Conservation (phyloP, 2,113 vertebrate species). For the Xenopus borealis region DNA sequence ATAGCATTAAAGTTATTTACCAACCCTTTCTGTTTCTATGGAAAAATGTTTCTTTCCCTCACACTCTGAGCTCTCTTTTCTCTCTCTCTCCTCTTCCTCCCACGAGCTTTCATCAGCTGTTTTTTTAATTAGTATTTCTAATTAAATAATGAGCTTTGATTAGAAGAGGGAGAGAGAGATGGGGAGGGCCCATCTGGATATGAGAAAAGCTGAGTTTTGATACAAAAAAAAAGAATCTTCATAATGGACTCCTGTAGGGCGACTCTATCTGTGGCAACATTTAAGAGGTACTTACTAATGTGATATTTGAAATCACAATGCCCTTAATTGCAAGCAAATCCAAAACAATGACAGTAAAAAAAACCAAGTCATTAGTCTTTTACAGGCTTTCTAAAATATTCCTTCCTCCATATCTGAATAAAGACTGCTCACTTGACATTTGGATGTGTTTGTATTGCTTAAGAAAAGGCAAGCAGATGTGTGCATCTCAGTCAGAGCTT, state of each 20-base stretch:
- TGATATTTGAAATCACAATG: neutral
- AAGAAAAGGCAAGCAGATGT: too few relatives aligned
- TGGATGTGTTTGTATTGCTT: too few relatives aligned
- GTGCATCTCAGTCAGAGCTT: too few relatives aligned
- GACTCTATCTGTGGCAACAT: conserved; percentile 18
- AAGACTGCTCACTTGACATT: too few relatives aligned
- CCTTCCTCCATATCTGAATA: neutral
- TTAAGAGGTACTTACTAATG: neutral
- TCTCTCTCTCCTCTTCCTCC: conserved; percentile 27
- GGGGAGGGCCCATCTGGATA: conserved; percentile 39
- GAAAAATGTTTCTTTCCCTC: neutral
- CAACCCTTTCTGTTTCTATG: neutral
- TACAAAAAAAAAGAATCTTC: conserved; percentile 8
- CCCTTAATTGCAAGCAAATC: neutral
- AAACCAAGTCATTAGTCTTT: neutral
- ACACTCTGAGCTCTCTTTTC: neutral
- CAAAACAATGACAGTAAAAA: too few relatives aligned
- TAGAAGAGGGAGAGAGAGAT: conserved; percentile 20
- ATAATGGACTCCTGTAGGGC: conserved; percentile 11
- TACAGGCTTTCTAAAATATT: neutral
- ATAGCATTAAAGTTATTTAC: neutral
- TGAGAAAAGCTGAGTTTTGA: conserved; percentile 15
- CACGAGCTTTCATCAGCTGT: conserved; percentile 38
- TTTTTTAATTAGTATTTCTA: conserved; percentile 47
- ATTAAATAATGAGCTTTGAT: conserved; percentile 45